phyloP scores from a whole-genome alignment of 2,888 invertebrate genomes.

The Acrobasis consociella region DNA sequence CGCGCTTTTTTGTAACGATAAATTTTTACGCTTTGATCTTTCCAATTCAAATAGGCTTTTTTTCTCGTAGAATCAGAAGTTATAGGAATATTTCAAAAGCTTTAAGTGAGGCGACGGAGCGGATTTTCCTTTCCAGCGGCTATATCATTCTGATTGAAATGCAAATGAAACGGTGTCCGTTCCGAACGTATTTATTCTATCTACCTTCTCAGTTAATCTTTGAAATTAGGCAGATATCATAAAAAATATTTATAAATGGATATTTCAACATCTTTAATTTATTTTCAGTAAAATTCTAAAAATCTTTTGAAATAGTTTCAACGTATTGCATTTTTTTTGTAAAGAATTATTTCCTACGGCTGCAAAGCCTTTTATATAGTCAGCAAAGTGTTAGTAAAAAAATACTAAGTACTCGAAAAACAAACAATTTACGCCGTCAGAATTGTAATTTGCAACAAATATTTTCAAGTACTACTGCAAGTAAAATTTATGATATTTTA shows the following conservation, averaged over 20 bases:
- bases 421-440: background rate
- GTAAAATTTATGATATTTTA: slow-evolving; percentile 53
- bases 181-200: slow-evolving; percentile 74
- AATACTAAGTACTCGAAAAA: background rate
- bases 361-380: too few relatives aligned
- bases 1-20: slow-evolving; percentile 74
- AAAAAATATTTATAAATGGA: slow-evolving; percentile 31
- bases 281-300: too few relatives aligned
- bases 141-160: slow-evolving; percentile 80
- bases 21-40: slow-evolving; percentile 81
- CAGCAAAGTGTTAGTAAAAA: background rate
- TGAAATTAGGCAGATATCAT: slow-evolving; percentile 52
- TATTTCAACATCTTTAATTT: background rate
- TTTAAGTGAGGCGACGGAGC: slow-evolving; percentile 77
- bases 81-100: slow-evolving; percentile 81
- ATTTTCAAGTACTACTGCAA: slow-evolving; percentile 38
- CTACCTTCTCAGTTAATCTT: slow-evolving; percentile 66
- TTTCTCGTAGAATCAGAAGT: slow-evolving; percentile 76
- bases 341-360: too few relatives aligned
- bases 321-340: too few relatives aligned
- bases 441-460: slow-evolving; percentile 26
- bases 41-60: slow-evolving; percentile 81
- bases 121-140: slow-evolving; percentile 78
- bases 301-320: too few relatives aligned
- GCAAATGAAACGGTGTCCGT: slow-evolving; percentile 79